Base-by-base conservation (phyloP, 1,140 invertebrate species). In the Elymnias hypermnestra region DNA sequence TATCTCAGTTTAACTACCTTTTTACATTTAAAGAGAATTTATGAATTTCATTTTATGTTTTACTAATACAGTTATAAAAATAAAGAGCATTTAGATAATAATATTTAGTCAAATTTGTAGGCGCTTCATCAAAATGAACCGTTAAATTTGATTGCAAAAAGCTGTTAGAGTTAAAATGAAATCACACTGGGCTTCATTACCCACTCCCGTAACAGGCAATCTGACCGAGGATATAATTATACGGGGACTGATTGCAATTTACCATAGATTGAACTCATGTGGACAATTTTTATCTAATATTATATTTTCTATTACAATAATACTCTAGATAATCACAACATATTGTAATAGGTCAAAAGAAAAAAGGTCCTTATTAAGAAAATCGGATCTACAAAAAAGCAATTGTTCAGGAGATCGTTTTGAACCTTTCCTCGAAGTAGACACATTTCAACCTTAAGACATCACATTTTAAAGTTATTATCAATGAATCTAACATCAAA, bases 191-290 rank as follows among this genome's bases (percentile, higher is more conserved):
- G 10, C 19, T 12, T 44, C 42, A 44, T 44, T 44, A 44, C 39
- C 12, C 3, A 8, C 28, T 6, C 13, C 29, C 29, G 29, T 33
- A 33, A 33, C 29, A 33, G n/a, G 29, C 29, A 33, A 33, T 33
- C 13, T 33, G 36, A 41, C 39, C 41, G 19, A 22, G 44, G 17
- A 57, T 57, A 53, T 49, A 52, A 57, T 57, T 57, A 53, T 47
- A 29, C 28, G 19, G 49, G 48, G 37, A 46, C 42, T 38, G 31
- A 53, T 33, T 33, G 29, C 29, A 33, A 33, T 33, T 41, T 49
- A 48, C 53, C 19, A 38, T 33, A 12, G 12, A 14, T 15, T 15
- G 13, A 14, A 15, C 29, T 29, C 10, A 12, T 6, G 26, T 6
- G 7, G 10, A 13, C 13, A 12, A 2, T 12, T 29, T 12, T 4